A percentile compares a stretch with the other conserved stretches of the same genome.
Evolutionary conservation across 2,113 vertebrate species (phyloP).

Genomic region (Carollia perspicillata): DNA sequence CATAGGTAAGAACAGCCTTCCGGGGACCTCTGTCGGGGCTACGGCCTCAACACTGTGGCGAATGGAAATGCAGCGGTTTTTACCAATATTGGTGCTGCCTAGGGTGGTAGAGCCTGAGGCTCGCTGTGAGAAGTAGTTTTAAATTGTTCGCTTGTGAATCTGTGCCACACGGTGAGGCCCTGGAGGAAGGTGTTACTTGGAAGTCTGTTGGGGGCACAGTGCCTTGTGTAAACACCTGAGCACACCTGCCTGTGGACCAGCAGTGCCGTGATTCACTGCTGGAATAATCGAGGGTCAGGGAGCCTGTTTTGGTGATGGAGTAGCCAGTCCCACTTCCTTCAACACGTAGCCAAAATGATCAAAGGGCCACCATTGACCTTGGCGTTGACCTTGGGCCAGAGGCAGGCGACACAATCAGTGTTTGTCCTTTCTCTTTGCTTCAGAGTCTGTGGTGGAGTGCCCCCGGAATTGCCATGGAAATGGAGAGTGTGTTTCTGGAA

Average conservation of each 20-base stretch:
- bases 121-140: background rate
- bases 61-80: background rate
- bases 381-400: background rate
- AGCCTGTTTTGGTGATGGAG: background rate
- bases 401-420: background rate
- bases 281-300: background rate
- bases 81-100: background rate
- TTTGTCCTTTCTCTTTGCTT: conserved; percentile 59
- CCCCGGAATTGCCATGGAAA: conserved; percentile 98
- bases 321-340: background rate
- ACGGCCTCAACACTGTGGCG: background rate
- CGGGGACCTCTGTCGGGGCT: background rate
- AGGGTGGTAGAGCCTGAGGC: background rate
- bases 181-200: background rate
- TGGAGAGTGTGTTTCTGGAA: conserved; percentile 96
- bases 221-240: background rate
- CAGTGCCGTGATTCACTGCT: background rate
- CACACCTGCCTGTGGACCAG: background rate
- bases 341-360: rapidly evolving
- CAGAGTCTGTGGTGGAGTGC: conserved; percentile 97
- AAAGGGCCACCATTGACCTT: background rate
- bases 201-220: background rate
- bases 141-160: conserved; percentile 30
- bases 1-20: conserved; percentile 87
- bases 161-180: background rate